A percentile compares a stretch with the other conserved stretches of the same genome.
Conservation (phyloP, 1,140 invertebrate genomes). For the Neodiprion lecontei region DNA sequence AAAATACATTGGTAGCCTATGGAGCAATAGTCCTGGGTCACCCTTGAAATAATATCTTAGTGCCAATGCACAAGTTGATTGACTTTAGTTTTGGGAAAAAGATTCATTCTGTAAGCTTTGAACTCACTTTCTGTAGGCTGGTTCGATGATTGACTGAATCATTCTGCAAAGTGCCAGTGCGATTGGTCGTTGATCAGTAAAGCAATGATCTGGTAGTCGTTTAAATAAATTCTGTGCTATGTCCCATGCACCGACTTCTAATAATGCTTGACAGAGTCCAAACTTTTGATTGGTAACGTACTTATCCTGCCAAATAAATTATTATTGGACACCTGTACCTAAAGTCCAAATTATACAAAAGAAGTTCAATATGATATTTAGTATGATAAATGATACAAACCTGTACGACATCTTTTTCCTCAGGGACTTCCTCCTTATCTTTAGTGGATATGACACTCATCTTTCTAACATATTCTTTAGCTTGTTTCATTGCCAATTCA, state of each 20-base stretch:
- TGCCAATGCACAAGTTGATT: no score
- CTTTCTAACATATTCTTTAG: slow-evolving; percentile 87
- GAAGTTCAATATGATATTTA: slow-evolving; percentile 15
- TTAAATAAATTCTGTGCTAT: slow-evolving; percentile 81
- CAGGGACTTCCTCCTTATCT: slow-evolving; percentile 78
- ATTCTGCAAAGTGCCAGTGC: slow-evolving; percentile 81
- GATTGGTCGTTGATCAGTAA: slow-evolving; percentile 80
- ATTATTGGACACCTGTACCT: slow-evolving; percentile 19
- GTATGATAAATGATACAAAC: slow-evolving; percentile 36
- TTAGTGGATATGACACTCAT: slow-evolving; percentile 86
- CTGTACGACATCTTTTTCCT: slow-evolving; percentile 74
- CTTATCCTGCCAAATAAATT: slow-evolving; percentile 60
- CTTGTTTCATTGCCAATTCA: slow-evolving; percentile 83
- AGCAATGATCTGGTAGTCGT: slow-evolving; percentile 82
- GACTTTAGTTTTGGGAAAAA: no score
- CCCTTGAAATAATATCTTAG: no score
- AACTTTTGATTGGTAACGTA: slow-evolving; percentile 92
- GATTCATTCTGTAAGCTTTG: no score
- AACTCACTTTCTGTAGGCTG: slow-evolving; percentile 82
- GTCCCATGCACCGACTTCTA: slow-evolving; percentile 90
- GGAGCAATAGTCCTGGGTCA: no score
- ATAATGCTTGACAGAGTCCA: slow-evolving; percentile 86
- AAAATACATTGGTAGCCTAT: no score
- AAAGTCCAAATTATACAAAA: background rate
- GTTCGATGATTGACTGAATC: slow-evolving; percentile 86